Conservation (phyloP, 2,113 vertebrate genomes). For the rat (Rattus norvegicus) region GRCr8 NC_086019.1:128421501-128422000, state of each 20-base stretch:
- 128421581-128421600: not conserved
- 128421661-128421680: not conserved
- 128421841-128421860: not conserved
- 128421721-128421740: not conserved
- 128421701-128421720: not conserved
- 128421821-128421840: not conserved
- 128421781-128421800: not conserved
- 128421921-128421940: not conserved
- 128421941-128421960: not conserved
- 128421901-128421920: not conserved
- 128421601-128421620: not conserved
- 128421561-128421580: not conserved
- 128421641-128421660: not conserved
- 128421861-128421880: not conserved
- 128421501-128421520: not conserved
- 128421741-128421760: not conserved
- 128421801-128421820: not conserved
- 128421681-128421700: not conserved
- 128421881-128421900: fast-evolving
- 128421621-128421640: not conserved
- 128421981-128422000: not conserved
- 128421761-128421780: not conserved
- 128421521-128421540: not conserved
- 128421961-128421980: not conserved
- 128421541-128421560: too few relatives aligned